Conservation (phyloP, 1,140 invertebrate species). For the Alviniconcha marisindica region DNA sequence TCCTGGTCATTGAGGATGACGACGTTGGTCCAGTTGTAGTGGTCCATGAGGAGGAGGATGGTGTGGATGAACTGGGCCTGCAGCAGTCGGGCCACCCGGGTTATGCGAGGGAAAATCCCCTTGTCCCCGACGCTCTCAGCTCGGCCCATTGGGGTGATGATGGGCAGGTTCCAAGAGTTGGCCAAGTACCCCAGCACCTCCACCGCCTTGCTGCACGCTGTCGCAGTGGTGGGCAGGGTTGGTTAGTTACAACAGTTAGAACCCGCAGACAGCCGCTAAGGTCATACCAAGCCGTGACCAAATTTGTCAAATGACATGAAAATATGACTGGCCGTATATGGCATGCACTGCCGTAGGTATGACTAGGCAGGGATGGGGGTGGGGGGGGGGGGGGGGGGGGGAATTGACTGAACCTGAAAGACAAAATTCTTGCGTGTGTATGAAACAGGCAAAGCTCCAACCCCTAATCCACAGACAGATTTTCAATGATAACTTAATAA, state of each 20-base stretch:
- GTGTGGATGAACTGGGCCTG: constrained; percentile 41
- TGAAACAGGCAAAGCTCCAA: too few relatives aligned
- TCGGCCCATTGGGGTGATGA: constrained; percentile 56
- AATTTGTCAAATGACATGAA: too few relatives aligned
- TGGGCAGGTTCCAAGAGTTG: constrained; percentile 53
- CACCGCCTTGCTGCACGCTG: constrained; percentile 55
- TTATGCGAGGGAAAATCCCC: constrained; percentile 46
- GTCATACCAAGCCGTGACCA: too few relatives aligned
- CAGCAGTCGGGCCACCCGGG: constrained; percentile 38
- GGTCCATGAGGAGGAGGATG: constrained; percentile 30
- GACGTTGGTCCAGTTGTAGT: constrained; percentile 43
- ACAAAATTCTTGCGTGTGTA: too few relatives aligned
- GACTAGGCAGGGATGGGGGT: too few relatives aligned
- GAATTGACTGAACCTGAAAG: too few relatives aligned
- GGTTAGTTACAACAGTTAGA: background rate
- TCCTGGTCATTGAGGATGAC: constrained; percentile 44
- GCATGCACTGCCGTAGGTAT: too few relatives aligned
- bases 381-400: too few relatives aligned
- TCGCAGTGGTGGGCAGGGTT: background rate
- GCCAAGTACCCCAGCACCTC: constrained; percentile 52
- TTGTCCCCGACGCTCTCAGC: constrained; percentile 52
- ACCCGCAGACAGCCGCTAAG: too few relatives aligned
- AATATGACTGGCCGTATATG: too few relatives aligned
- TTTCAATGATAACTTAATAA: too few relatives aligned
- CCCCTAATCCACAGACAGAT: too few relatives aligned